Conservation (phyloP, 2,113 vertebrate species). For the Burhinus bistriatus region DNA sequence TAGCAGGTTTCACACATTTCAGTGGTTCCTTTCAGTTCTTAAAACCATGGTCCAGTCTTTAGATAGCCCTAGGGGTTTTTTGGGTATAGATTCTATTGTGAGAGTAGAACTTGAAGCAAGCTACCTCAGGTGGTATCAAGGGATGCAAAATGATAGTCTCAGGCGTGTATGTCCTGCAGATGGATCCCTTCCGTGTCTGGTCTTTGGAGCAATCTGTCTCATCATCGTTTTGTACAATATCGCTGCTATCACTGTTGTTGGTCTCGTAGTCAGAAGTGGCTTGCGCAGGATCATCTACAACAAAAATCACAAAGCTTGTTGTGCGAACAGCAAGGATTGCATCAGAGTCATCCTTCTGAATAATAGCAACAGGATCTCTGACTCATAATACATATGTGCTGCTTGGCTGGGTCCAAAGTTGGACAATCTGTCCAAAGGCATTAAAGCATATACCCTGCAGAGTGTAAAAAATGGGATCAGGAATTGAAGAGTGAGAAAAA, state of each 20-base stretch:
- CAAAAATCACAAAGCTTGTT: conserved; percentile 5
- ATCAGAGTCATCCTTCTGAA: neutral
- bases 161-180: conserved; percentile 62
- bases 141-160: conserved; percentile 77
- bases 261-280: conserved; percentile 93
- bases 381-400: neutral
- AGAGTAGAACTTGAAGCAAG: neutral
- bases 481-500: neutral
- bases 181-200: conserved; percentile 23
- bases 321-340: neutral
- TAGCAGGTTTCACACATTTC: neutral
- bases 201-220: conserved; percentile 77
- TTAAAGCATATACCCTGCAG: neutral
- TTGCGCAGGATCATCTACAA: conserved; percentile 83
- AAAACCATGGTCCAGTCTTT: neutral
- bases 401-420: neutral
- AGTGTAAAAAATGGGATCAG: neutral
- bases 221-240: conserved; percentile 88
- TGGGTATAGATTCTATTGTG: neutral
- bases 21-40: neutral
- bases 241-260: conserved; percentile 94
- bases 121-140: conserved; percentile 68
- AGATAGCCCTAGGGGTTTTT: neutral
- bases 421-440: neutral
- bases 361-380: conserved; percentile 6